Evolutionary conservation across 2,797 vertebrate species (phyloP).

Genomic region (Setipinna tenuifilis): DNA sequence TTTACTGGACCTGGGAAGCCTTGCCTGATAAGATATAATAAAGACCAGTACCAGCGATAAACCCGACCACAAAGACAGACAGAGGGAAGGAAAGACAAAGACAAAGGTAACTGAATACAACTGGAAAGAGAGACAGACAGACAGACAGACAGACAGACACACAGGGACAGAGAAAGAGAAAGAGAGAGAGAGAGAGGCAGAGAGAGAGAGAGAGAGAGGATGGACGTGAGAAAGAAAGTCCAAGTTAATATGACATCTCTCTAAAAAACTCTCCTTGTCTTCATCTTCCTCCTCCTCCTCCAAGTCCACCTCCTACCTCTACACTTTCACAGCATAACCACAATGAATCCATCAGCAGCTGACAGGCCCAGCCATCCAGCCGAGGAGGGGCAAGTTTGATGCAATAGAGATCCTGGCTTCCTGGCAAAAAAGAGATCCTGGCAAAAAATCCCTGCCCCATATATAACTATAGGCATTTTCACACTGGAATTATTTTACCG

Average conservation of each 20-base stretch:
- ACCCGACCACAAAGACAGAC: background rate
- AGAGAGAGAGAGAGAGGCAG: no score
- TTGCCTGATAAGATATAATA: slow-evolving; percentile 11
- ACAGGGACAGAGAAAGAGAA: background rate
- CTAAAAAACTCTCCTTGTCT: background rate
- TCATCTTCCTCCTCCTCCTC: background rate
- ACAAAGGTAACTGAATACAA: background rate
- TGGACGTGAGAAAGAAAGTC: background rate
- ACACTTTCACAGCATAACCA: slow-evolving; percentile 39
- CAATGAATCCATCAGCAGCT: slow-evolving; percentile 58
- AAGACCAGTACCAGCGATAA: background rate
- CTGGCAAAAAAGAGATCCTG: no score
- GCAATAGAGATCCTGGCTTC: background rate
- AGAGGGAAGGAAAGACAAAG: background rate
- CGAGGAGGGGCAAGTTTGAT: slow-evolving; percentile 41
- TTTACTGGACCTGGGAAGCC: background rate
- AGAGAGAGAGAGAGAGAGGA: background rate
- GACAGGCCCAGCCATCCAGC: slow-evolving; percentile 51
- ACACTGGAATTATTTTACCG: no score
- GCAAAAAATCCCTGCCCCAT: no score
- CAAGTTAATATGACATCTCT: background rate
- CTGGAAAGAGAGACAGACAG: slow-evolving; percentile 10
- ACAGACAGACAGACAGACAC: background rate
- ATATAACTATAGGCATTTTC: no score
- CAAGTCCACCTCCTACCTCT: background rate